phyloP scores from a whole-genome alignment of 2,888 invertebrate species.

The Noctua janthina region DNA sequence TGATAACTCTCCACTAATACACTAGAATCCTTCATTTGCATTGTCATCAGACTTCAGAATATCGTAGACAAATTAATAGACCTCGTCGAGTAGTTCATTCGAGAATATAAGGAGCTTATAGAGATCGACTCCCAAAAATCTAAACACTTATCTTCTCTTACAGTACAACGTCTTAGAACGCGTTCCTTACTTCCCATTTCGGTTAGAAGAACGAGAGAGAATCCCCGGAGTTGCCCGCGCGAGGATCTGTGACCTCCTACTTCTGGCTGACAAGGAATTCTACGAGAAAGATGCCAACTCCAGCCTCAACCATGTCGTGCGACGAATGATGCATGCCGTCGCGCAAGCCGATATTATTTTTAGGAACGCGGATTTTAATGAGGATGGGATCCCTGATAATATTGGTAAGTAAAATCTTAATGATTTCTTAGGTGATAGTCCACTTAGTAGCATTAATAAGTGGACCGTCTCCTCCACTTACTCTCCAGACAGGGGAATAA shows the following conservation, averaged over 20 bases:
- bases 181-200: conserved; percentile 76
- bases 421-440: background rate
- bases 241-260: conserved; percentile 85
- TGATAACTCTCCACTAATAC: conserved; percentile 27
- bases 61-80: background rate
- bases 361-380: conserved; percentile 89
- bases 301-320: conserved; percentile 83
- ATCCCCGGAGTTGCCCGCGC: conserved; percentile 78
- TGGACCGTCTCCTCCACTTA: background rate
- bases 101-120: background rate
- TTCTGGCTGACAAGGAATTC: conserved; percentile 88
- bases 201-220: conserved; percentile 73
- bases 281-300: conserved; percentile 84
- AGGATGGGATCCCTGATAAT: conserved; percentile 89
- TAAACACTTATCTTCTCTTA: conserved; percentile 29
- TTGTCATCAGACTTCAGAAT: background rate
- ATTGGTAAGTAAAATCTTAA: conserved; percentile 76
- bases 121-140: background rate
- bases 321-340: conserved; percentile 86
- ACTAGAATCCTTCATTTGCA: background rate
- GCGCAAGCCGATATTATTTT: conserved; percentile 89
- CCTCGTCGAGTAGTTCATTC: background rate
- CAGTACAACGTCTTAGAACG: conserved; percentile 62
- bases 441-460: background rate
- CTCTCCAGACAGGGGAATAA: background rate